Percentiles rank a stretch among this genome's conserved stretches.
phyloP scores from a whole-genome alignment of 2,888 invertebrate genomes.

The Agelastica alni region DNA sequence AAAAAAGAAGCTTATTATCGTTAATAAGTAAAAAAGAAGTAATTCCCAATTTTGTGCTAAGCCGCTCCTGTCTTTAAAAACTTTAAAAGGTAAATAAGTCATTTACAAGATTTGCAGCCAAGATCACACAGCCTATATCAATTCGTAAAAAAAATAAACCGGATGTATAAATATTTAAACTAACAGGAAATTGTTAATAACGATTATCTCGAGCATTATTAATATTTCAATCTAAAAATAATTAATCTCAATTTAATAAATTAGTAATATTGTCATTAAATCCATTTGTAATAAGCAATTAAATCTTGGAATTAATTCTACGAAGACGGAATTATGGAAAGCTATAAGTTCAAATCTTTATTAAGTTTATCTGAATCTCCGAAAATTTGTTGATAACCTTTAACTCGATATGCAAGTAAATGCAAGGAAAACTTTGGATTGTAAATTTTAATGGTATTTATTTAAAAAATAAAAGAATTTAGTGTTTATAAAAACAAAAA shows the following conservation, averaged over 20 bases:
- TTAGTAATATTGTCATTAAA: slow-evolving; percentile 21
- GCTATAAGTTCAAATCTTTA: background rate
- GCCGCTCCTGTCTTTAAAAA: background rate
- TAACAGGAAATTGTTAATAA: slow-evolving; percentile 39
- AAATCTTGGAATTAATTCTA: background rate
- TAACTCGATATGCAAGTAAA: background rate
- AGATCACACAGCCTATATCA: slow-evolving; percentile 12
- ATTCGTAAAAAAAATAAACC: slow-evolving; percentile 30
- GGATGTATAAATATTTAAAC: slow-evolving; percentile 35
- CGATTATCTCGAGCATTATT: slow-evolving; percentile 2
- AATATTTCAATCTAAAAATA: slow-evolving; percentile 21
- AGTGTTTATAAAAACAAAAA: no score
- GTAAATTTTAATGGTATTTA: background rate
- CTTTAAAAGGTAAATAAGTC: background rate
- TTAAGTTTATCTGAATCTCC: background rate
- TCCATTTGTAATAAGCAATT: slow-evolving; percentile 16
- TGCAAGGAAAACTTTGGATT: background rate
- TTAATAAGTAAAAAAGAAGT: no score
- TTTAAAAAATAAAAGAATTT: no score
- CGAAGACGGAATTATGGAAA: background rate
- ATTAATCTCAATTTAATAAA: slow-evolving; percentile 25
- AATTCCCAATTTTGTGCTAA: no score
- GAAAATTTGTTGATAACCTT: slow-evolving; percentile 6
- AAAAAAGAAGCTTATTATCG: no score
- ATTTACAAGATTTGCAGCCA: background rate